Conservation (phyloP, 1,140 invertebrate species). For the Phymastichus coffea region DNA sequence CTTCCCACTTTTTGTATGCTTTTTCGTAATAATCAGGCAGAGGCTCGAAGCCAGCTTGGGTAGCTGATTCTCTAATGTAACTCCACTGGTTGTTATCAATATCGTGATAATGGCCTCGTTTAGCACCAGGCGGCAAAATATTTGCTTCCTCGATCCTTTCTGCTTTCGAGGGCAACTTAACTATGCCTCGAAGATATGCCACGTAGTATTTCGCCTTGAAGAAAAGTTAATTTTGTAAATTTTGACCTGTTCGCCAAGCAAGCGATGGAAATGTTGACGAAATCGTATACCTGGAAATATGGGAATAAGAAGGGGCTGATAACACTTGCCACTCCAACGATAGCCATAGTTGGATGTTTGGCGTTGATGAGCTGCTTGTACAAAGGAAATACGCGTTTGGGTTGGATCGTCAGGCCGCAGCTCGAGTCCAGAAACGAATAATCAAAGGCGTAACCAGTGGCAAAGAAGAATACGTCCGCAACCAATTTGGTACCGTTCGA, state of each 20-base stretch:
- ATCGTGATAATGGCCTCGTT: constrained; percentile 40
- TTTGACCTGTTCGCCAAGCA: too few species aligned
- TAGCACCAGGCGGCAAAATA: background rate
- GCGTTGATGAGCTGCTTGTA: constrained; percentile 76
- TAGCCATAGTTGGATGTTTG: constrained; percentile 68
- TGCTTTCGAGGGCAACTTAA: constrained; percentile 53
- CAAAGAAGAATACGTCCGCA: constrained; percentile 38
- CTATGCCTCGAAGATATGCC: constrained; percentile 54
- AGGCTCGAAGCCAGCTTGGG: too few species aligned
- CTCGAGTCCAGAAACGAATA: constrained; percentile 68
- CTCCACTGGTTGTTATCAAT: constrained; percentile 39
- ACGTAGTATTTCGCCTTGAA: constrained; percentile 62
- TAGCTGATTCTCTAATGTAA: constrained; percentile 43
- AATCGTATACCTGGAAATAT: constrained; percentile 66
- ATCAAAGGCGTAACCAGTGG: constrained; percentile 64
- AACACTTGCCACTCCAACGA: constrained; percentile 64
- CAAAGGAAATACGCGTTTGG: constrained; percentile 67
- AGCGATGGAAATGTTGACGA: too few species aligned
- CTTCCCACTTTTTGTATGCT: too few species aligned
- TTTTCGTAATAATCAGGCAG: too few species aligned
- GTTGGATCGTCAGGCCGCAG: constrained; percentile 60
- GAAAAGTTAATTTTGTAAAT: too few species aligned
- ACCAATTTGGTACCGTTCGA: constrained; percentile 28
- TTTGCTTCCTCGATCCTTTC: background rate
- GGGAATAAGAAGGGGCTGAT: constrained; percentile 70